A percentile compares a stretch with the other conserved stretches of the same genome.
Conservation (phyloP, 2,113 vertebrate species). For the Barbus barbus region DNA sequence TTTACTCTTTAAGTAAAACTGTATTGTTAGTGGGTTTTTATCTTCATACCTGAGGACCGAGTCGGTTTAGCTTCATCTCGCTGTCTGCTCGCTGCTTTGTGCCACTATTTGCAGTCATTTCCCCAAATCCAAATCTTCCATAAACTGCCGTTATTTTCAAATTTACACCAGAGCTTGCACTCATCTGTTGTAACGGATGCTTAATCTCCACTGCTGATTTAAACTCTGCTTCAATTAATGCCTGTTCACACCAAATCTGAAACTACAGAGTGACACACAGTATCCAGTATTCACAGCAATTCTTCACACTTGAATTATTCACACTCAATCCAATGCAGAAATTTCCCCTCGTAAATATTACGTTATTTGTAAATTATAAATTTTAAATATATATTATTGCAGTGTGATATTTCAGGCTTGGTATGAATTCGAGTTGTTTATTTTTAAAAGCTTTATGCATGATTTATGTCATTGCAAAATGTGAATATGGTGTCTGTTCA, state of each 20-base stretch:
- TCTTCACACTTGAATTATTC: neutral
- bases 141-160: neutral
- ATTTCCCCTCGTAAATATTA: neutral
- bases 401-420: neutral
- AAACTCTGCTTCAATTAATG: neutral
- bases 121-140: neutral
- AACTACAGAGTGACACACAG: too few relatives aligned
- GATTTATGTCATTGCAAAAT: neutral
- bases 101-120: neutral
- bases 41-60: conserved; percentile 40
- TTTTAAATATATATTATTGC: too few relatives aligned
- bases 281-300: too few relatives aligned
- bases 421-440: neutral
- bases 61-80: conserved; percentile 1
- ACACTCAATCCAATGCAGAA: neutral
- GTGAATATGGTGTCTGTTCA: neutral
- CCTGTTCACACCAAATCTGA: neutral
- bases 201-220: neutral
- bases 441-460: neutral
- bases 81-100: conserved; percentile 6
- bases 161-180: neutral
- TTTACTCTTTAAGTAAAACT: neutral
- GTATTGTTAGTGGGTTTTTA: neutral
- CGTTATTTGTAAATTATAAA: too few relatives aligned
- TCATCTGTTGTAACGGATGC: neutral